These are phyloP conservation scores for Eudemis profundana DNA, from an alignment of 2,888 invertebrate genomes.

Conservation along the genomic window DNA sequence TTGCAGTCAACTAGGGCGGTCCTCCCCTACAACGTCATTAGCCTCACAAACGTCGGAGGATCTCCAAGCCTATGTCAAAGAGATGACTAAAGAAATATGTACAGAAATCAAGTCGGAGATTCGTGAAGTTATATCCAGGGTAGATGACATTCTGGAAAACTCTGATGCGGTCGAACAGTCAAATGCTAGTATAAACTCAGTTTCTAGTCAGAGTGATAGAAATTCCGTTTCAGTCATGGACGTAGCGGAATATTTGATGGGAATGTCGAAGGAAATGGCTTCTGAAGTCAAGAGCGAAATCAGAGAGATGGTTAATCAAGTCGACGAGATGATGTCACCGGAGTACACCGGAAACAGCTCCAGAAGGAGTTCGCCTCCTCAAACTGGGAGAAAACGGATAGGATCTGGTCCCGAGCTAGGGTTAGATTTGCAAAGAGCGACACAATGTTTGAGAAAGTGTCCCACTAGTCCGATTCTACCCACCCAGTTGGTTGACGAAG, in stretches of 20 bases:
- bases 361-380: constrained; percentile 80
- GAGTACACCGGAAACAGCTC: constrained; percentile 69
- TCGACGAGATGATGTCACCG: constrained; percentile 88
- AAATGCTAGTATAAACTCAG: constrained; percentile 79
- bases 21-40: constrained; percentile 84
- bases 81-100: constrained; percentile 91
- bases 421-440: constrained; percentile 66
- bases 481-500: constrained; percentile 69
- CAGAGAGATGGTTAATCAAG: constrained; percentile 89
- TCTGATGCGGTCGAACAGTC: constrained; percentile 86
- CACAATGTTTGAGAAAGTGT: constrained; percentile 72
- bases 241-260: constrained; percentile 91
- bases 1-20: constrained; percentile 82
- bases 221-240: constrained; percentile 91
- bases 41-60: constrained; percentile 86
- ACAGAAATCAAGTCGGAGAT: constrained; percentile 93
- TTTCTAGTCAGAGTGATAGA: constrained; percentile 86
- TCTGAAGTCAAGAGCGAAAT: constrained; percentile 92
- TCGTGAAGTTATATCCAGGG: constrained; percentile 91
- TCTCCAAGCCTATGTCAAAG: constrained; percentile 90
- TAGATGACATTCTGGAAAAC: constrained; percentile 91
- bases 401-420: constrained; percentile 79
- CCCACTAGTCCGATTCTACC: constrained; percentile 79
- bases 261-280: constrained; percentile 91
- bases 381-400: constrained; percentile 70